Conservation (phyloP, 2,113 vertebrate genomes). For the Prionailurus viverrinus region DNA sequence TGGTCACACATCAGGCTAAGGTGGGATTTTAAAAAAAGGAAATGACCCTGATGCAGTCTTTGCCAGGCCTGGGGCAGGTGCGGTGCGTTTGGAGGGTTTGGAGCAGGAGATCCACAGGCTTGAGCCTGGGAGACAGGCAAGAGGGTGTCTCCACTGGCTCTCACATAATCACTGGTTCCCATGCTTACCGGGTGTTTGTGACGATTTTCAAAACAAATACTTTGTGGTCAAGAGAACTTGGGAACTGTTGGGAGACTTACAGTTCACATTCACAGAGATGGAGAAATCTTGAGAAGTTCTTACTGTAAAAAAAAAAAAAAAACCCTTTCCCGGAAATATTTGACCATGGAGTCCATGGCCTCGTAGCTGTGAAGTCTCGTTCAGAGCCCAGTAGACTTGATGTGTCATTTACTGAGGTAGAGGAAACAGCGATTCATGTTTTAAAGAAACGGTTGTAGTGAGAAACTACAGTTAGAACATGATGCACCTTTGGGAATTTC, state of each 20-base stretch:
- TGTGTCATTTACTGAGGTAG: neutral
- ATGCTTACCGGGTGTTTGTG: neutral
- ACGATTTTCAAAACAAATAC: neutral
- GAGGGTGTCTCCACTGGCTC: neutral
- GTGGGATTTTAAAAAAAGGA: too few relatives aligned
- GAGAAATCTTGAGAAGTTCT: neutral
- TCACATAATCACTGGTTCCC: fast-evolving
- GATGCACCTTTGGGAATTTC: neutral
- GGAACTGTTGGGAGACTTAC: neutral
- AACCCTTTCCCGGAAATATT: neutral
- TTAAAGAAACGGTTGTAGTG: neutral
- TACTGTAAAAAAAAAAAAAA: too few relatives aligned
- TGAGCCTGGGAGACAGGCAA: neutral
- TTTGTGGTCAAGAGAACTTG: neutral
- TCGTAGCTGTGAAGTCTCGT: neutral
- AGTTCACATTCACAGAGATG: neutral
- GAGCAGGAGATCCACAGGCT: neutral
- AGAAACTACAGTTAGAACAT: neutral
- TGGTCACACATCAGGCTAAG: fast-evolving
- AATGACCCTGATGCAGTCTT: fast-evolving
- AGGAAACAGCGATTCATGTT: too few relatives aligned
- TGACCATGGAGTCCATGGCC: neutral
- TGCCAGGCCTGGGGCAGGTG: too few relatives aligned
- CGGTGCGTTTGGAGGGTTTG: neutral
- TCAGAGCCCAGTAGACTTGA: fast-evolving